A percentile compares a stretch with the other conserved stretches of the same genome.
These are phyloP conservation scores for Nyctibius grandis DNA, from an alignment of 2,797 vertebrate species.

Conservation along the genomic window DNA sequence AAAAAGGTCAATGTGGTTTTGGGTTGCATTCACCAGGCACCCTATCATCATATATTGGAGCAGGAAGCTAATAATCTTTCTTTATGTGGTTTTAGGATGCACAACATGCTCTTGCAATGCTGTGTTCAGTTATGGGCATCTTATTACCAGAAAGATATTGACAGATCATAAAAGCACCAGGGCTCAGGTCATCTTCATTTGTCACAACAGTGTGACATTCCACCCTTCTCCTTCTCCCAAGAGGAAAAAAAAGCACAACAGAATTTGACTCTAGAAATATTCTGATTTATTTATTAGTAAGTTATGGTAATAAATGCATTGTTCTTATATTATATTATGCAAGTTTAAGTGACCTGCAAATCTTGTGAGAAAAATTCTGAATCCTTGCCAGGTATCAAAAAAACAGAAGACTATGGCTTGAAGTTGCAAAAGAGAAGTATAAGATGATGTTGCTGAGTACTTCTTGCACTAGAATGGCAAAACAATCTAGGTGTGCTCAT, in stretches of 20 bases:
- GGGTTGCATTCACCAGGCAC: slow-evolving; percentile 20
- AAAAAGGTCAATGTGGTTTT: slow-evolving; percentile 38
- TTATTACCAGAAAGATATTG: slow-evolving; percentile 59
- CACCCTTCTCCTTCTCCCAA: slow-evolving; percentile 20
- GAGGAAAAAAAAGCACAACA: background rate
- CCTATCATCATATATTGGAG: background rate
- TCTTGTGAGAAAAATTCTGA: background rate
- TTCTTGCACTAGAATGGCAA: background rate
- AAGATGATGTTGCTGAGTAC: background rate
- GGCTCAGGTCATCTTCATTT: slow-evolving; percentile 57
- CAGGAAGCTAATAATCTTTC: slow-evolving; percentile 46
- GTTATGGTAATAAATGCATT: slow-evolving; percentile 37
- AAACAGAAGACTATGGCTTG: background rate
- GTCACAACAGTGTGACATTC: slow-evolving; percentile 38
- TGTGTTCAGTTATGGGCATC: slow-evolving; percentile 38
- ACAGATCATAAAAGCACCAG: slow-evolving; percentile 48
- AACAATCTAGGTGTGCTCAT: background rate
- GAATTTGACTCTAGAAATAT: slow-evolving; percentile 19
- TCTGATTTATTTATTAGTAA: slow-evolving; percentile 36
- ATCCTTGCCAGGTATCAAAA: background rate
- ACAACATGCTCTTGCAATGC: slow-evolving; percentile 25
- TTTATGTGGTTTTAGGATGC: slow-evolving; percentile 48
- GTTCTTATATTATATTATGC: background rate
- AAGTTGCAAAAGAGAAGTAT: background rate
- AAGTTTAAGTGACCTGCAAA: slow-evolving; percentile 2